These are phyloP conservation scores for Epirrhoe alternata DNA, from an alignment of 2,888 invertebrate genomes.

Conservation along the genomic window DNA sequence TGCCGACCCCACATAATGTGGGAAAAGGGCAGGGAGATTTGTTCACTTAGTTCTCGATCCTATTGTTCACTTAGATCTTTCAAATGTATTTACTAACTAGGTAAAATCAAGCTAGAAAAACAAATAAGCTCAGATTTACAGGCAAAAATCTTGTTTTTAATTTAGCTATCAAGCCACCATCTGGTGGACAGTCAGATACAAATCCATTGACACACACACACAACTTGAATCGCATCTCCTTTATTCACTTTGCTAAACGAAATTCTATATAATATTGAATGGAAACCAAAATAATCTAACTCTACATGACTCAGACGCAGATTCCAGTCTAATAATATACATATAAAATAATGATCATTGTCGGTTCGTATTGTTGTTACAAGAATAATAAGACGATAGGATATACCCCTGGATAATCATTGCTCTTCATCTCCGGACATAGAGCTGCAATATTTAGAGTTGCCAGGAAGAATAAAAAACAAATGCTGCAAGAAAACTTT, in stretches of 20 bases:
- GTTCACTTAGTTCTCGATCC: no score
- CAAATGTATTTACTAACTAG: no score
- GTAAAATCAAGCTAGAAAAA: no score
- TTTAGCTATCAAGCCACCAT: no score
- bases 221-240: background rate
- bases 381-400: slow-evolving; percentile 67
- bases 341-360: slow-evolving; percentile 55
- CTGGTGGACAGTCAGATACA: no score
- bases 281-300: slow-evolving; percentile 28
- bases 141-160: no score
- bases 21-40: no score
- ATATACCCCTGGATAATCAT: slow-evolving; percentile 67
- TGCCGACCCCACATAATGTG: no score
- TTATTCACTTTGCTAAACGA: background rate
- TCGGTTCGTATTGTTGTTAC: slow-evolving; percentile 61
- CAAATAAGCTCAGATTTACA: no score
- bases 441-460: slow-evolving; percentile 35
- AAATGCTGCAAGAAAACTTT: no score
- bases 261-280: slow-evolving; percentile 18
- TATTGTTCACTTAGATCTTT: no score
- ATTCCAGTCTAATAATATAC: slow-evolving; percentile 45
- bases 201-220: background rate
- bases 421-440: slow-evolving; percentile 38
- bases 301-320: slow-evolving; percentile 41
- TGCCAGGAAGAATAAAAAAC: background rate